phyloP scores from a whole-genome alignment of 2,888 invertebrate species.

The Neoscelio sp. region DNA sequence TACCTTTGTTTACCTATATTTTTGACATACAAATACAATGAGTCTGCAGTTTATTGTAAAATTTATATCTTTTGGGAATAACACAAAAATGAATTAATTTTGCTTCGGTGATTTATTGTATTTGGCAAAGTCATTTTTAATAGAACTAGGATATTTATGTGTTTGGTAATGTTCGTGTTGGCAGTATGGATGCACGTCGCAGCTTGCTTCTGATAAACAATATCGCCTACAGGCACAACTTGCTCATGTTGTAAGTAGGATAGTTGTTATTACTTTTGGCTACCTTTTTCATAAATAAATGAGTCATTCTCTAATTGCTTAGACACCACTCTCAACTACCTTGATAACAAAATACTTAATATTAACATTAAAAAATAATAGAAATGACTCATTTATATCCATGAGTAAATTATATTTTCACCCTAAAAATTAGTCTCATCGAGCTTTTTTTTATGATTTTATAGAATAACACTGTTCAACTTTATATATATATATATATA shows the following conservation, averaged over 20 bases:
- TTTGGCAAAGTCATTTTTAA: constrained; percentile 73
- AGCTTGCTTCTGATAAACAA: constrained; percentile 89
- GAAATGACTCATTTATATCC: constrained; percentile 44
- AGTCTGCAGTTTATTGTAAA: no score
- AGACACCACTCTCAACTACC: no score
- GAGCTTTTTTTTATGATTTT: constrained; percentile 51
- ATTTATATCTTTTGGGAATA: no score
- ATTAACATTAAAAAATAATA: no score
- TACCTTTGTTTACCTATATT: constrained; percentile 23
- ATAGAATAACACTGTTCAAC: constrained; percentile 37
- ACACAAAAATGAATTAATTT: neutral
- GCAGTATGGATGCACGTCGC: constrained; percentile 86
- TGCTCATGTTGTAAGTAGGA: constrained; percentile 88
- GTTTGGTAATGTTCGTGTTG: constrained; percentile 83
- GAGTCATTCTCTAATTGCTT: constrained; percentile 17
- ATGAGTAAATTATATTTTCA: constrained; percentile 34
- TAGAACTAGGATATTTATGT: constrained; percentile 80
- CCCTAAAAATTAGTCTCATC: constrained; percentile 46
- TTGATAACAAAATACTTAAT: no score
- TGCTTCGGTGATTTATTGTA: constrained; percentile 59
- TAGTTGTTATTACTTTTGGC: constrained; percentile 76
- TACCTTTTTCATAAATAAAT: constrained; percentile 47
- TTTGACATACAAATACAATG: constrained; percentile 51
- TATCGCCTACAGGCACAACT: constrained; percentile 88
- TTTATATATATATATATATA: no score